Evolutionary conservation across 2,888 invertebrate species (phyloP).

Genomic region (Orthonychiurus folsomi): DNA sequence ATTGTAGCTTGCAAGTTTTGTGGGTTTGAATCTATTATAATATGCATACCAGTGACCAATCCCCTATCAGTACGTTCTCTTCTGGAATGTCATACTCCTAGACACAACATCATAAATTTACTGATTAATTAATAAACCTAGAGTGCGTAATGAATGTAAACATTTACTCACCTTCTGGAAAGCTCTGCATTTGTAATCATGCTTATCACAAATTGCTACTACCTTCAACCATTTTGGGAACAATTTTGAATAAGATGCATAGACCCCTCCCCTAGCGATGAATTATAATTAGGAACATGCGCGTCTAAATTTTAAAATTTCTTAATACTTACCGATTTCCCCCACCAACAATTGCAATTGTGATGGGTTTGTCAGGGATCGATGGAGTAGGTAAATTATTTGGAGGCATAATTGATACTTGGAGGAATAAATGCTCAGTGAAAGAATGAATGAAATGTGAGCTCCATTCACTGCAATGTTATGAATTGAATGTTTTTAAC

Average conservation of each 20-base stretch:
- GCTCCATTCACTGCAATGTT: too few species aligned
- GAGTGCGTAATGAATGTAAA: too few species aligned
- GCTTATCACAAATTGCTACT: constrained; percentile 36
- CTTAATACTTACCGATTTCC: constrained; percentile 28
- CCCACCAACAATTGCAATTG: constrained; percentile 36
- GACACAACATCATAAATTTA: constrained; percentile 2
- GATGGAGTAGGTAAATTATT: constrained; percentile 7
- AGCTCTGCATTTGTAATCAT: constrained; percentile 26
- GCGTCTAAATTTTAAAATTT: background rate
- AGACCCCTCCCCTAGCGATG: constrained; percentile 30
- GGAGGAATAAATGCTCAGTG: too few species aligned
- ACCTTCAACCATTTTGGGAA: constrained; percentile 37
- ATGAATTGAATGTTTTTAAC: too few species aligned
- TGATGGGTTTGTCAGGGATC: constrained; percentile 27
- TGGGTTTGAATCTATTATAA: constrained; percentile 4
- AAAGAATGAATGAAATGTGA: too few species aligned
- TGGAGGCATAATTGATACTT: background rate
- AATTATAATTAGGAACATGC: background rate
- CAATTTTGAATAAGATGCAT: constrained; percentile 27
- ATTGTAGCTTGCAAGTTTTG: background rate
- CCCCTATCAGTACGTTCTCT: constrained; percentile 26
- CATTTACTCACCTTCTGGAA: constrained; percentile 35
- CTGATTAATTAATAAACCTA: too few species aligned
- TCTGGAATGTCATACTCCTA: constrained; percentile 33
- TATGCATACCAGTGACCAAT: constrained; percentile 26